phyloP scores from a whole-genome alignment of 2,888 invertebrate species.

The Cenopis cana region DNA sequence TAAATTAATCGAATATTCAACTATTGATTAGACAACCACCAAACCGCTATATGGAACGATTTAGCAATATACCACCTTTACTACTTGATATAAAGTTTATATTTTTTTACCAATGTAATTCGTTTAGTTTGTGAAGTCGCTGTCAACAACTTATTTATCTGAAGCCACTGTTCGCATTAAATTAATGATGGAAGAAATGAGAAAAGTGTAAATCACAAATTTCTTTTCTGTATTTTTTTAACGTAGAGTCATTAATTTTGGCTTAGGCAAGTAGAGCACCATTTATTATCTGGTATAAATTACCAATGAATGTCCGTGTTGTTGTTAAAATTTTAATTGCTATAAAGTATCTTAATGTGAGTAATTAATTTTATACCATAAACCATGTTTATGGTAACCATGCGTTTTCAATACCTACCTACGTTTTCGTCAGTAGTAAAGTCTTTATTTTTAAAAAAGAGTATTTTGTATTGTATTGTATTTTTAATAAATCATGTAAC shows the following conservation, averaged over 20 bases:
- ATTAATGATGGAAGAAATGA: constrained; percentile 22
- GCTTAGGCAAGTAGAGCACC: constrained; percentile 18
- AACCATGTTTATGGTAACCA: neutral
- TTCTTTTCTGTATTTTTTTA: constrained; percentile 30
- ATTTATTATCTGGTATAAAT: constrained; percentile 16
- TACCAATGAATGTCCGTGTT: constrained; percentile 7
- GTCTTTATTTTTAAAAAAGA: too few species aligned
- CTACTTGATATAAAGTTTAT: neutral
- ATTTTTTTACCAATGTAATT: neutral
- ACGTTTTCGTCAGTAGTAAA: neutral
- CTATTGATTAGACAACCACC: constrained; percentile 31
- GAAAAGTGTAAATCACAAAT: constrained; percentile 28
- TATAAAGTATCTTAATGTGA: neutral
- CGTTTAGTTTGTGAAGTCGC: constrained; percentile 10
- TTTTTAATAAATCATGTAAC: too few species aligned
- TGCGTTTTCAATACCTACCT: neutral
- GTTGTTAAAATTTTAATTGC: neutral
- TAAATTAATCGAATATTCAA: constrained; percentile 36
- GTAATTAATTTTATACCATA: neutral
- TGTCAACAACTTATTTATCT: constrained; percentile 46
- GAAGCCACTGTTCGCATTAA: constrained; percentile 32
- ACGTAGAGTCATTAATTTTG: neutral
- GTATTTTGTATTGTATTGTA: too few species aligned
- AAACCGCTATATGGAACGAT: neutral
- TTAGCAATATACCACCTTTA: constrained; percentile 1